phyloP scores from a whole-genome alignment of 2,797 vertebrate genomes.

The Crocidura indochinensis region DNA sequence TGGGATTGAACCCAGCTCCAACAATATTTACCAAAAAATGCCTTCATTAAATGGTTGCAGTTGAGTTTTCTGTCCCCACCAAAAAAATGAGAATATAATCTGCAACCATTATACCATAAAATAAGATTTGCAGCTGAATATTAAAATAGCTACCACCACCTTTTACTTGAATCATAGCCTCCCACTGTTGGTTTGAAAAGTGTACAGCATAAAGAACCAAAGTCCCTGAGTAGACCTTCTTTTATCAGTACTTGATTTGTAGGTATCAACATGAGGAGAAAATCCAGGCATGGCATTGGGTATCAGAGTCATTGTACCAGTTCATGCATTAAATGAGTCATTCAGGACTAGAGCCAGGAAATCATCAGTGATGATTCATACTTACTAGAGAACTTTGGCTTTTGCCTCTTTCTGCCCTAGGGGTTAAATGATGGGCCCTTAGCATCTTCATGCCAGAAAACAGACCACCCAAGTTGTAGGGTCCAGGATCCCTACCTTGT shows the following conservation, averaged over 20 bases:
- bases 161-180: constrained; percentile 28
- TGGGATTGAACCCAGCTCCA: too few species aligned
- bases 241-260: neutral
- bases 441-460: neutral
- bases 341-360: constrained; percentile 47
- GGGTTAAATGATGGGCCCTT: neutral
- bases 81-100: too few species aligned
- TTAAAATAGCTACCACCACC: too few species aligned
- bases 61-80: too few species aligned
- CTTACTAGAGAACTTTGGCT: neutral
- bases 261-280: neutral
- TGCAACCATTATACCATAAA: too few species aligned
- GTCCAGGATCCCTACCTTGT: rapidly evolving
- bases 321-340: neutral
- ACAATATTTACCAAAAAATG: too few species aligned
- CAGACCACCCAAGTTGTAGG: neutral
- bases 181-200: neutral
- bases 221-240: neutral
- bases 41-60: too few species aligned
- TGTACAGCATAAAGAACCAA: neutral
- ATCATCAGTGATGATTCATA: neutral
- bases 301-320: constrained; percentile 23
- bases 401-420: neutral
- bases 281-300: neutral
- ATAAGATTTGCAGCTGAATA: too few species aligned